Evolutionary conservation across 2,113 vertebrate species (phyloP), one percentile per base, ranked within the genome.

Genomic region (Oophaga pumilio): DNA sequence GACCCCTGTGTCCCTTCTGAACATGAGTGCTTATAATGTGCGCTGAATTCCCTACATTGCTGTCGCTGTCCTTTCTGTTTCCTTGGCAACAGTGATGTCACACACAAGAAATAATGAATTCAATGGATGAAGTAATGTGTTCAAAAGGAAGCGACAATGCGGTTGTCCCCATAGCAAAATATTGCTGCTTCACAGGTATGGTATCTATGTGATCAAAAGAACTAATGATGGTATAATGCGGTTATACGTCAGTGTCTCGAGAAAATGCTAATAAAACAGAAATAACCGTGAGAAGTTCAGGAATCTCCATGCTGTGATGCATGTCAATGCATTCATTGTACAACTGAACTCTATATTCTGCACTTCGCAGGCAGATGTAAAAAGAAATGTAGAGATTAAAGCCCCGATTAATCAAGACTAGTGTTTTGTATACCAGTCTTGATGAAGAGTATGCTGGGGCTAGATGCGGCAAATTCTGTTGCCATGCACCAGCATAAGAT

Each of bases 1-100:
- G 76, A 8, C 53, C 76, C 76, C 11, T 28, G 76, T 79, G 76
- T 59, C 76, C 66, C 43, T 73, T 56, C 50, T 71, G 50, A 15
- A 73, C 52, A 69, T 43, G 26, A 52, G n/a, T 26, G n/a, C 28
- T 49, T 85, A 24, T 49, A 74, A 68, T 59, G 14, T 60, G 18
- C 68, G 49, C 13, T 85, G 52, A 62, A 85, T 22, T 17, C 71
- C 15, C 57, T 26, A 26, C 73, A 66, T 60, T 18, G 4, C 56
- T 62, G 43, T 59, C 49, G 73, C 84, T 26, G 73, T 64, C 84
- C 57, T 52, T 84, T 84, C 68, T 24, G 57, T 85, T 85, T 49
- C 71, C 84, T 62, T 76, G 73, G 84, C 28, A 85, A 85, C 73
- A 77, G 71, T 77, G 84, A 77, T 52, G 84, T 77, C 73, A 85